Evolutionary conservation across 2,888 invertebrate genomes (phyloP).

Genomic region (Dolichopus griseipennis): DNA sequence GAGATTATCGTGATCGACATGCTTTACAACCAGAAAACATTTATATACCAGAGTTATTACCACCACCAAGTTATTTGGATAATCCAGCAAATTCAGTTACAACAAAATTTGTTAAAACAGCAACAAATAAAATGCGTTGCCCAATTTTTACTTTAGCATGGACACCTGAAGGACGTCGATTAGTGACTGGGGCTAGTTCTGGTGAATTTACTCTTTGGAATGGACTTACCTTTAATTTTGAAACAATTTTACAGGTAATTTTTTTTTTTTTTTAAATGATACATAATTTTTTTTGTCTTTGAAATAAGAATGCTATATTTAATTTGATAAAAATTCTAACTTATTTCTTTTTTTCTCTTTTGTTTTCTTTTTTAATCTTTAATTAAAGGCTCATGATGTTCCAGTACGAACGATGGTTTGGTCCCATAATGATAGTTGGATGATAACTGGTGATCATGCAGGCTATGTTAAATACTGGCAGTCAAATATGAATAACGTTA

Average conservation of each 20-base stretch:
- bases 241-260: constrained; percentile 94
- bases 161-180: constrained; percentile 96
- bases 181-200: constrained; percentile 97
- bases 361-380: constrained; percentile 10
- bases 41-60: constrained; percentile 87
- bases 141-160: constrained; percentile 98
- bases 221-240: constrained; percentile 99
- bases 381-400: constrained; percentile 88
- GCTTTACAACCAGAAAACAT: constrained; percentile 91
- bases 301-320: too few relatives aligned
- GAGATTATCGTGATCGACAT: constrained; percentile 81
- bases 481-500: constrained; percentile 99
- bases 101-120: constrained; percentile 93
- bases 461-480: constrained; percentile 99
- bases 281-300: background rate
- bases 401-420: constrained; percentile 99
- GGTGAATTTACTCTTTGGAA: constrained; percentile 99
- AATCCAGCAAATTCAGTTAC: constrained; percentile 96
- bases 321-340: background rate
- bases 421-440: constrained; percentile 99
- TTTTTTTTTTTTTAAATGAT: background rate
- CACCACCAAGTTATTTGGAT: constrained; percentile 88
- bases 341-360: background rate
- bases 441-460: constrained; percentile 97
- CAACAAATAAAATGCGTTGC: constrained; percentile 99